Conservation (phyloP, 2,888 invertebrate genomes). For the Meganola albula region DNA sequence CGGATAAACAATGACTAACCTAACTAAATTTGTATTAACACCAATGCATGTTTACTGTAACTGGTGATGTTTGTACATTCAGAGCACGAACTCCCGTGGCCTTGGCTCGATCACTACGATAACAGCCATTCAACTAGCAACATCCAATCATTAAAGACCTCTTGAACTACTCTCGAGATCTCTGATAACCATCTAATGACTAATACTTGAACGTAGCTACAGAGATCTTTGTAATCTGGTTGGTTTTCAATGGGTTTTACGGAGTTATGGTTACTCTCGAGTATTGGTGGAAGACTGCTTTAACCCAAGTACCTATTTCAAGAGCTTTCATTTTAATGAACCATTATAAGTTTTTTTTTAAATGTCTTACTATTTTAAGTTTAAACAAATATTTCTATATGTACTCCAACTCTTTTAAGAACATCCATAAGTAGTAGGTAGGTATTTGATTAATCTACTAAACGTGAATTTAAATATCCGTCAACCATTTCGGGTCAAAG, state of each 20-base stretch:
- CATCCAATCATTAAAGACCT: slow-evolving; percentile 17
- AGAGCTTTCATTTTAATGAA: slow-evolving; percentile 13
- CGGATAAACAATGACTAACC: slow-evolving; percentile 23
- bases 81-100: slow-evolving; percentile 39
- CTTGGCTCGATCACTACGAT: slow-evolving; percentile 44
- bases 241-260: slow-evolving; percentile 30
- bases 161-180: slow-evolving; percentile 8
- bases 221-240: slow-evolving; percentile 24
- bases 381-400: too few relatives aligned
- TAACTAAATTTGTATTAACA: slow-evolving; percentile 25
- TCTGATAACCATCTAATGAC: slow-evolving; percentile 4
- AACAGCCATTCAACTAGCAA: slow-evolving; percentile 32
- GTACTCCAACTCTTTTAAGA: too few relatives aligned
- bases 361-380: too few relatives aligned
- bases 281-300: too few relatives aligned
- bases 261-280: slow-evolving; percentile 34
- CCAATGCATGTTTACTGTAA: slow-evolving; percentile 28
- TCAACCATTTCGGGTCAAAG: too few relatives aligned
- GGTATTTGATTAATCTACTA: too few relatives aligned
- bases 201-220: slow-evolving; percentile 9
- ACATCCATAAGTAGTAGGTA: too few relatives aligned
- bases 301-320: too few relatives aligned
- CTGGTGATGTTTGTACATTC: slow-evolving; percentile 39
- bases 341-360: slow-evolving; percentile 12
- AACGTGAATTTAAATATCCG: too few relatives aligned